Evolutionary conservation across 2,888 invertebrate species (phyloP).

Genomic region (Megastigmus dorsalis): DNA sequence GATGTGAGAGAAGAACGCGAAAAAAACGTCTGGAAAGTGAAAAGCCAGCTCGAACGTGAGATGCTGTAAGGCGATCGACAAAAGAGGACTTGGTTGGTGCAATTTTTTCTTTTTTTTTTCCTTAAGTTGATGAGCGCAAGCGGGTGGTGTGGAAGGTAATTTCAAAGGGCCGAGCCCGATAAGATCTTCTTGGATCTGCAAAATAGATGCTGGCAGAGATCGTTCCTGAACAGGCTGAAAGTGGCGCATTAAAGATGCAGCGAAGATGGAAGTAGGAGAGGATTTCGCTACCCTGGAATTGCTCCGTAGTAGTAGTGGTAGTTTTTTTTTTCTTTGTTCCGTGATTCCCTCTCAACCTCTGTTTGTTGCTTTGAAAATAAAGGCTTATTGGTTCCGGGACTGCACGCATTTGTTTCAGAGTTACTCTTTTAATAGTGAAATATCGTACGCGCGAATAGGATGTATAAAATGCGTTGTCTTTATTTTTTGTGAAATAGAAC

Average conservation of each 20-base stretch:
- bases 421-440: too few relatives aligned
- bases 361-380: not conserved
- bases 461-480: too few relatives aligned
- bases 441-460: too few relatives aligned
- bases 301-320: too few relatives aligned
- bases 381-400: too few relatives aligned
- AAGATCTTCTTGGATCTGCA: slow-evolving; percentile 17
- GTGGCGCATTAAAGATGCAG: slow-evolving; percentile 24
- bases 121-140: not conserved
- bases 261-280: not conserved
- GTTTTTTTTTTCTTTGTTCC: not conserved
- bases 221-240: slow-evolving; percentile 20
- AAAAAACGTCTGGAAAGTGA: not conserved
- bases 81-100: not conserved
- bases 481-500: too few relatives aligned
- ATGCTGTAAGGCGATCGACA: slow-evolving; percentile 17
- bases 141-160: not conserved
- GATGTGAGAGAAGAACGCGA: not conserved
- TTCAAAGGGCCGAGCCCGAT: slow-evolving; percentile 3
- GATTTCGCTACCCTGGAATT: not conserved
- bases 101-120: too few relatives aligned
- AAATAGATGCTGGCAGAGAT: slow-evolving; percentile 20
- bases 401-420: too few relatives aligned
- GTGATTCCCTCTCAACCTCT: not conserved
- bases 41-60: not conserved